These are phyloP conservation scores for Sphenodon punctatus DNA, from an alignment of 2,797 vertebrate species.

Conservation along the genomic window DNA sequence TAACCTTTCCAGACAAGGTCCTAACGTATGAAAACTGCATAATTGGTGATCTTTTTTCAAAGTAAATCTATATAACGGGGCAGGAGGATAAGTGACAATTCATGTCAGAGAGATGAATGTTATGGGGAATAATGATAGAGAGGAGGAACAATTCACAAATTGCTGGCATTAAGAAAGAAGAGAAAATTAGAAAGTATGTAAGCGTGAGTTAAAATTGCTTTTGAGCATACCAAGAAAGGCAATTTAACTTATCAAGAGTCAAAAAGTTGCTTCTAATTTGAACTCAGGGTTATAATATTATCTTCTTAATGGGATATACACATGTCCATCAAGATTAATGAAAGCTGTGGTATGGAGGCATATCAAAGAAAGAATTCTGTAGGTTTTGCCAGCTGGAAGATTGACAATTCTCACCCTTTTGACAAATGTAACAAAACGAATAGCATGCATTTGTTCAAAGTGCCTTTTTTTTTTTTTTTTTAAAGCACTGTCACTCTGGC, in stretches of 20 bases:
- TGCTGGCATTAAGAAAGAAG: neutral
- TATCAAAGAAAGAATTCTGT: neutral
- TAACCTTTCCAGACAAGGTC: neutral
- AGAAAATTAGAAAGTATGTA: neutral
- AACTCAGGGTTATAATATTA: no score
- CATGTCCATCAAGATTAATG: neutral
- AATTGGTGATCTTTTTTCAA: neutral
- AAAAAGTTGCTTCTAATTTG: neutral
- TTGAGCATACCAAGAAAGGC: neutral
- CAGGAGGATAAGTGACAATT: neutral
- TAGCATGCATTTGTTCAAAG: no score
- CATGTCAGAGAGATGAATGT: neutral
- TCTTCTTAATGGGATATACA: neutral
- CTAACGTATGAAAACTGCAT: neutral
- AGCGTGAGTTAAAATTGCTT: neutral
- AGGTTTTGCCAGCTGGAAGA: neutral
- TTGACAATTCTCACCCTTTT: neutral
- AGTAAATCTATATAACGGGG: neutral
- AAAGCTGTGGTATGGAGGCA: neutral
- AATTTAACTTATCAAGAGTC: neutral
- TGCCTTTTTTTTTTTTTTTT: no score
- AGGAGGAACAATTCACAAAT: neutral
- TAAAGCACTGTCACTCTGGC: neutral
- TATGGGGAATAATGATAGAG: neutral
- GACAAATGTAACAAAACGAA: no score